Evolutionary conservation across 2,113 vertebrate genomes (phyloP), one percentile per base, ranked within the genome.

Genomic region (Tautogolabrus adspersus): DNA sequence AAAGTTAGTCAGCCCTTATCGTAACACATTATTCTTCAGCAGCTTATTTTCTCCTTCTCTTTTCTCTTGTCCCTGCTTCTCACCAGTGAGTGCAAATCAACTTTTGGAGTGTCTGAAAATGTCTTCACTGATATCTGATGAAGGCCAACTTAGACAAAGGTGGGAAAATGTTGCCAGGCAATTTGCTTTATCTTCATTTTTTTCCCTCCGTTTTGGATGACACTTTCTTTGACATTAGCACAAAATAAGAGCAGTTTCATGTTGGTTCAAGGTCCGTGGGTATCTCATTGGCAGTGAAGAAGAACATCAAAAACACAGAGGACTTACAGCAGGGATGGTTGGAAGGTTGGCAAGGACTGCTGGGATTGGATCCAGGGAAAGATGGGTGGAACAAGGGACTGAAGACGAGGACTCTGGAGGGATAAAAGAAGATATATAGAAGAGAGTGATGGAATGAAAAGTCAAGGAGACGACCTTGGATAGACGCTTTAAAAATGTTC

Each of bases 161-260:
- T 80, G 64, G 65, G 75, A 85, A 80, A 69, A 67, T 82, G 89
- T 92, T 92, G 88, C 88, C 87, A 87, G 79, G 91, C 91, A 91
- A 92, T 75, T 81, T 46, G 82, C 76, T 87, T 86, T 76, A 73
- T 79, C 74, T 78, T 34, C 26, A 26, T 34, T 61, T 23, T 58
- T 66, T 26, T 62, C 54, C 66, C 59, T 64, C 68, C 56, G 61
- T 34, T 56, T 59, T 79, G 64, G 79, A 66, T 75, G 68, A 75
- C 64, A 66, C 52, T 66, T 77, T 63, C 23, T 85, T 81, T 78
- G 65, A 72, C 75, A 83, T 77, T 61, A 44, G 49, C 49, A 75
- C 51, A 75, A 74, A 85, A 79, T 62, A 76, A 72, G 51, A 79
- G 40, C 37, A 37, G 71, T 72, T 66, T 76, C 73, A 58, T 63